These are phyloP conservation scores for Meloidogyne hapla DNA, from an alignment of 1,140 invertebrate genomes.

Conservation along the genomic window DNA sequence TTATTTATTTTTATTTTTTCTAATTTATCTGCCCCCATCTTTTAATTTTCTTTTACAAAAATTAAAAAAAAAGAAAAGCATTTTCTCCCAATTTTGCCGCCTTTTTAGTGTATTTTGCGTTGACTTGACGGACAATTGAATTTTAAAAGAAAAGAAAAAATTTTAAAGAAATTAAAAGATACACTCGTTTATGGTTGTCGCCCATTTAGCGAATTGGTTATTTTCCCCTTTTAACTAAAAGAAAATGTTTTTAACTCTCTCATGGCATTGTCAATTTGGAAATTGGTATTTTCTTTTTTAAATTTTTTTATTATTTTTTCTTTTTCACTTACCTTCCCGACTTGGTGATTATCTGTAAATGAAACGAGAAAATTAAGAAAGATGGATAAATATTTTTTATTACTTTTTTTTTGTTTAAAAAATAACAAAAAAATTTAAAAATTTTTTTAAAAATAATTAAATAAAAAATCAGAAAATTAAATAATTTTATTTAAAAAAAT, in stretches of 20 bases:
- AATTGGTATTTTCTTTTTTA: neutral
- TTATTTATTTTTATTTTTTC: neutral
- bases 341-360: conserved; percentile 28
- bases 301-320: neutral
- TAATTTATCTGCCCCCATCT: neutral
- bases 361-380: neutral
- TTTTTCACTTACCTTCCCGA: conserved; percentile 18
- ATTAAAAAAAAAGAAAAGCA: neutral
- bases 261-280: neutral
- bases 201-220: conserved; percentile 3
- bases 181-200: neutral
- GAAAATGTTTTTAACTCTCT: neutral
- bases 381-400: neutral
- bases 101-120: neutral
- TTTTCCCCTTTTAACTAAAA: neutral
- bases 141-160: neutral
- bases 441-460: too few relatives aligned
- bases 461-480: too few relatives aligned
- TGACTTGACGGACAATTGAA: conserved; percentile 5
- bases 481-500: neutral
- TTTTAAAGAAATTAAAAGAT: too few relatives aligned
- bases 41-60: neutral
- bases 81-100: neutral
- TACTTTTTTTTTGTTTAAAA: too few relatives aligned
- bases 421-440: too few relatives aligned